Evolutionary conservation across 2,888 invertebrate species (phyloP).

Genomic region (Endomychus coccineus): DNA sequence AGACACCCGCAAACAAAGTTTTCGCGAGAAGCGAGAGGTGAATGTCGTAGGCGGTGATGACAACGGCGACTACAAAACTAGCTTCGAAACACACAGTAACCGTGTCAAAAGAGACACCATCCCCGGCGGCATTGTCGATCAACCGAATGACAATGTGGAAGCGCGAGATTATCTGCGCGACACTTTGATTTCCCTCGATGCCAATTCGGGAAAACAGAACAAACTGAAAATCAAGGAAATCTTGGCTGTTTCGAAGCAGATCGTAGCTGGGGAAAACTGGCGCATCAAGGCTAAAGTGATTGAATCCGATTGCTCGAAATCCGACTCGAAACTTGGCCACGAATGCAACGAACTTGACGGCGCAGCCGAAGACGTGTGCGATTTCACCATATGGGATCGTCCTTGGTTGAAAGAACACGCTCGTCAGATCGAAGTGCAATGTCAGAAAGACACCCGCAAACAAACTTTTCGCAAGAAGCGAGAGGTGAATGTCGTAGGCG

Average conservation of each 20-base stretch:
- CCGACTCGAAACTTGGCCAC: constrained; percentile 21
- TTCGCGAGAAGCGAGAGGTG: too few species aligned
- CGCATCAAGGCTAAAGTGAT: constrained; percentile 47
- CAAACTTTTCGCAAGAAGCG: constrained; percentile 7
- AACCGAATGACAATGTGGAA: constrained; percentile 33
- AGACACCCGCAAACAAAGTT: neutral
- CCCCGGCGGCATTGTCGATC: constrained; percentile 1
- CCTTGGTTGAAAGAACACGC: constrained; percentile 36
- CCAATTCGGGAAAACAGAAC: constrained; percentile 32
- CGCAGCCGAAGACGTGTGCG: constrained; percentile 37
- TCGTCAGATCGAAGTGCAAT: constrained; percentile 7
- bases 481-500: constrained; percentile 28
- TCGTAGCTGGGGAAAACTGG: constrained; percentile 51
- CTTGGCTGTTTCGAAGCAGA: constrained; percentile 44
- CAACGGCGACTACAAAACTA: too few species aligned
- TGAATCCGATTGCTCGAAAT: constrained; percentile 21
- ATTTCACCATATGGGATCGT: constrained; percentile 27
- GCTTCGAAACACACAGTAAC: too few species aligned
- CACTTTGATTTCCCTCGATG: constrained; percentile 42
- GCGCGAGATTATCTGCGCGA: constrained; percentile 30
- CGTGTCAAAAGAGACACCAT: constrained; percentile 5
- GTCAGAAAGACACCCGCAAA: neutral
- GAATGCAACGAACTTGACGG: constrained; percentile 7
- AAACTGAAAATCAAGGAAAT: constrained; percentile 40
- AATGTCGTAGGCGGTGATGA: constrained; percentile 33